These are phyloP conservation scores for Caenorhabditis uteleia DNA, from an alignment of 2,888 invertebrate species.

Conservation along the genomic window DNA sequence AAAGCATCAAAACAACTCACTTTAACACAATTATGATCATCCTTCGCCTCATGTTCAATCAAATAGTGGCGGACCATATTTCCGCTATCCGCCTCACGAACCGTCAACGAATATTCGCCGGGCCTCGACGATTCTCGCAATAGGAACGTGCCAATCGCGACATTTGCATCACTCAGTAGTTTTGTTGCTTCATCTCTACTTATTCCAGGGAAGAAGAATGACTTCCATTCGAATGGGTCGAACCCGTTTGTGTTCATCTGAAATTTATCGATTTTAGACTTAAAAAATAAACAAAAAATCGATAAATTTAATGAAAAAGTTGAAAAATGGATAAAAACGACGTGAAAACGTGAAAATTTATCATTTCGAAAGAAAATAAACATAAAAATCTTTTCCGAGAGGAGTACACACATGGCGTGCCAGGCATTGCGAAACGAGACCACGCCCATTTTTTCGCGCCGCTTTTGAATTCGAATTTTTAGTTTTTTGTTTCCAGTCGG, in stretches of 20 bases:
- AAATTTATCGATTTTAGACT: background rate
- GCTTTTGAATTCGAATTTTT: slow-evolving; percentile 15
- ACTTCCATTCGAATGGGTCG: slow-evolving; percentile 60
- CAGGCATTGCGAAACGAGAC: slow-evolving; percentile 5
- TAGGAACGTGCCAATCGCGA: slow-evolving; percentile 60
- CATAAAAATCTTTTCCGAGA: slow-evolving; percentile 13
- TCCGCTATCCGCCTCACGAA: slow-evolving; percentile 44
- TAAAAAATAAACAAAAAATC: background rate
- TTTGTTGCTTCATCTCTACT: slow-evolving; percentile 58
- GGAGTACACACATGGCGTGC: slow-evolving; percentile 18
- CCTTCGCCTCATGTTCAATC: slow-evolving; percentile 48
- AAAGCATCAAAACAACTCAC: no score
- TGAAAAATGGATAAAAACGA: background rate
- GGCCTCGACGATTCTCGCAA: slow-evolving; percentile 55
- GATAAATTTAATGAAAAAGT: background rate
- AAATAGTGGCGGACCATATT: slow-evolving; percentile 57
- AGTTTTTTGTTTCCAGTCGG: slow-evolving; percentile 13
- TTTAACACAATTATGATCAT: slow-evolving; percentile 46
- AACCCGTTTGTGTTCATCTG: slow-evolving; percentile 39
- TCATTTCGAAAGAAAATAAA: background rate
- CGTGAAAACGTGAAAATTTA: background rate
- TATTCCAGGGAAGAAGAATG: slow-evolving; percentile 57
- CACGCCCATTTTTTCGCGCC: slow-evolving; percentile 14
- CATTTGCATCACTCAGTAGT: slow-evolving; percentile 18
- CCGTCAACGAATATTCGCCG: slow-evolving; percentile 60